These are phyloP conservation scores for Aplidium turbinatum DNA, from an alignment of 23 tunicate genomes.

Conservation along the genomic window DNA sequence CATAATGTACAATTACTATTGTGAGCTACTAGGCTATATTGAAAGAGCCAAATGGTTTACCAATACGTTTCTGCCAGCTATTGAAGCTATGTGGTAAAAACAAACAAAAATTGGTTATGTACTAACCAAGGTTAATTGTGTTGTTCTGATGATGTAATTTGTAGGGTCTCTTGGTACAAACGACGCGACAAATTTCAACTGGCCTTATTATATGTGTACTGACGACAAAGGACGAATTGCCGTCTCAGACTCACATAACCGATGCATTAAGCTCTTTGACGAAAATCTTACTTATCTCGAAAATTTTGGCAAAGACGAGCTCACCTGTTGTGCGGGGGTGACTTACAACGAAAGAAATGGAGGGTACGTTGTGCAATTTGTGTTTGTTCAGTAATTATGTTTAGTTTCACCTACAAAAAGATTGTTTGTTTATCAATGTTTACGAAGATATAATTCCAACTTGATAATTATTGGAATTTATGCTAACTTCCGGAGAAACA, in stretches of 20 bases:
- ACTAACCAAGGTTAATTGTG: not conserved
- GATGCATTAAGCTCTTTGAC: constrained; percentile 54
- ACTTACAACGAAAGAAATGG: constrained; percentile 3
- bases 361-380: constrained; percentile 20
- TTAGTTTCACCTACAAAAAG: no score
- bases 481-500: no score
- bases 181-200: constrained; percentile 45
- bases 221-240: constrained; percentile 46
- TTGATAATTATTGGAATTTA: no score
- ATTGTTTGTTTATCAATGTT: no score
- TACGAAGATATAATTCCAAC: no score
- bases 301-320: constrained; percentile 41
- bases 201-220: constrained; percentile 60
- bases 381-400: no score
- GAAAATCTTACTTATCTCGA: constrained; percentile 35
- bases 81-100: no score
- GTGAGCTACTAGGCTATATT: no score
- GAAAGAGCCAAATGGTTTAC: no score
- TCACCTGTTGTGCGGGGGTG: constrained; percentile 53
- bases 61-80: no score
- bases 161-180: constrained; percentile 32
- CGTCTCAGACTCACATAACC: constrained; percentile 70
- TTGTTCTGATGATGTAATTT: not conserved
- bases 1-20: no score
- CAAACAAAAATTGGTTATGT: no score